Conservation (phyloP, 2,888 invertebrate species). For the Erpobdella octoculata region DNA sequence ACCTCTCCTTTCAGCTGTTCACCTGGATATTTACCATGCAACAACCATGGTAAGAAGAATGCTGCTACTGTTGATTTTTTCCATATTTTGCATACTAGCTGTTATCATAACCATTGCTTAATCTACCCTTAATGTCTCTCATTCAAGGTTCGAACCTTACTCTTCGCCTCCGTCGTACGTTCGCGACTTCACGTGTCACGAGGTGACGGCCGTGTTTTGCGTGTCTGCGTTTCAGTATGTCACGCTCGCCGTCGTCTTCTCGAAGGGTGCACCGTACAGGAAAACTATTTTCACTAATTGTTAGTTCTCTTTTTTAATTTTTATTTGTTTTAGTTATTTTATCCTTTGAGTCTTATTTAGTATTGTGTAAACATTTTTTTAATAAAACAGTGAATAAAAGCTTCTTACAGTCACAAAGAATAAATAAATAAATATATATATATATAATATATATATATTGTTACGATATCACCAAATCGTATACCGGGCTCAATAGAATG, state of each 20-base stretch:
- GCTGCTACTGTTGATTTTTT: no score
- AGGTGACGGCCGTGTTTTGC: constrained; percentile 77
- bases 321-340: neutral
- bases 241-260: constrained; percentile 75
- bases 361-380: neutral
- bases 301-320: constrained; percentile 21
- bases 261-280: constrained; percentile 81
- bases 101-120: neutral
- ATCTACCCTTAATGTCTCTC: neutral
- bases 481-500: no score
- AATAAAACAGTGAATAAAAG: neutral
- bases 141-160: constrained; percentile 33
- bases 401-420: no score
- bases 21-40: constrained; percentile 60
- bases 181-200: constrained; percentile 60
- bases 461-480: no score
- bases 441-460: no score
- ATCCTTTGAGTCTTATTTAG: neutral
- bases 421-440: no score
- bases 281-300: constrained; percentile 67
- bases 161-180: constrained; percentile 29
- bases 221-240: constrained; percentile 86
- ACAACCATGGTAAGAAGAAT: constrained; percentile 61
- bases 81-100: neutral
- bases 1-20: constrained; percentile 60